These are phyloP conservation scores for Aphidius gifuensis DNA, from an alignment of 1,140 invertebrate species.

Conservation along the genomic window DNA sequence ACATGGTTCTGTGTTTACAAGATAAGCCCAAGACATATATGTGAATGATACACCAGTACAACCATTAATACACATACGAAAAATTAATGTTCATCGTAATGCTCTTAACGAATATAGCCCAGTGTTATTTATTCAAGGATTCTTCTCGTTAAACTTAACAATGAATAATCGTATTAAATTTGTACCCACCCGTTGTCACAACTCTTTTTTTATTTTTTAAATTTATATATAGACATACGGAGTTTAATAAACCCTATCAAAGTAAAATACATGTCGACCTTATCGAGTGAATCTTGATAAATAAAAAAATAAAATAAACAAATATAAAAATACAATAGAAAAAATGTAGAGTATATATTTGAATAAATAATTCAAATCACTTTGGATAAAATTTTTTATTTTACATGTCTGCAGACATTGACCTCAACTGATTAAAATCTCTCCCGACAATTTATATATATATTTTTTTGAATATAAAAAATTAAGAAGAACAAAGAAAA, in stretches of 20 bases:
- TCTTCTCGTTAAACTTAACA: constrained; percentile 26
- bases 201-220: background rate
- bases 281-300: constrained; percentile 6
- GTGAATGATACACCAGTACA: constrained; percentile 5
- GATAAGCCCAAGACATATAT: constrained; percentile 26
- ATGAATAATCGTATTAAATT: constrained; percentile 25
- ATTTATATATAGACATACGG: background rate
- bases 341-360: constrained; percentile 3
- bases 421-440: constrained; percentile 9
- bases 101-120: constrained; percentile 15
- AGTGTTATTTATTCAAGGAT: constrained; percentile 25
- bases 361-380: background rate
- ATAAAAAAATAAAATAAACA: background rate
- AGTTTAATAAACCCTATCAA: constrained; percentile 4
- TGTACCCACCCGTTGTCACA: background rate
- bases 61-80: constrained; percentile 6
- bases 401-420: constrained; percentile 15
- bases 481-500: constrained; percentile 23
- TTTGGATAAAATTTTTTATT: constrained; percentile 1
- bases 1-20: constrained; percentile 23
- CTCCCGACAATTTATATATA: no score
- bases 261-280: constrained; percentile 3
- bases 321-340: constrained; percentile 5
- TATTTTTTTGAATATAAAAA: constrained; percentile 2
- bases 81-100: background rate